A percentile compares a stretch with the other conserved stretches of the same genome.
phyloP scores from a whole-genome alignment of 2,888 invertebrate genomes.

The Acrobasis suavella region DNA sequence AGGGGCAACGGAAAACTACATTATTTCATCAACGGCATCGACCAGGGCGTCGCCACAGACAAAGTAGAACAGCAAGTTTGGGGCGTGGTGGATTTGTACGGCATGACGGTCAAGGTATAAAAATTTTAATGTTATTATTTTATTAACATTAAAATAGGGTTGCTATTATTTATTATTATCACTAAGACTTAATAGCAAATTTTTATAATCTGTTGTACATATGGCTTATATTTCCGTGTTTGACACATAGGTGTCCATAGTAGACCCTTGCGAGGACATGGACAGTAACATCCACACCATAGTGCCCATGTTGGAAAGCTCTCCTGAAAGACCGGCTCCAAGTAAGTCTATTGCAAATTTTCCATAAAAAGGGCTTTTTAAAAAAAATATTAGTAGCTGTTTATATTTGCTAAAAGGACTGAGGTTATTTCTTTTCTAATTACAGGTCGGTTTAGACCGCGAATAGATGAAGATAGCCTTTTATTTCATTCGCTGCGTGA shows the following conservation, averaged over 20 bases:
- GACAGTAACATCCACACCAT: constrained; percentile 80
- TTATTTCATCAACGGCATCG: constrained; percentile 95
- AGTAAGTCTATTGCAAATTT: constrained; percentile 50
- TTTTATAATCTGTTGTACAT: no score
- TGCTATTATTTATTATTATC: no score
- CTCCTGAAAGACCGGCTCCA: constrained; percentile 43
- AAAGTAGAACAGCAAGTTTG: constrained; percentile 91
- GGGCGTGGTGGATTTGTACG: constrained; percentile 97
- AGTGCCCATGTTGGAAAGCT: constrained; percentile 40
- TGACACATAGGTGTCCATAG: constrained; percentile 86
- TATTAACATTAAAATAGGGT: not conserved
- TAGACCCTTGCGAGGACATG: constrained; percentile 91
- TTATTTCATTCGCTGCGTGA: constrained; percentile 96
- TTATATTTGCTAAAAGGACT: no score
- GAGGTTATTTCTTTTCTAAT: constrained; percentile 46
- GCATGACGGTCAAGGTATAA: constrained; percentile 89
- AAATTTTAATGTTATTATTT: not conserved
- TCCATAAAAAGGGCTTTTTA: not conserved
- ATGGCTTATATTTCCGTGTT: no score
- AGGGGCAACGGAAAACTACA: constrained; percentile 92
- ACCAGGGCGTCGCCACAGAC: constrained; percentile 95
- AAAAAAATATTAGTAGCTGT: no score
- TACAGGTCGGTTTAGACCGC: constrained; percentile 55
- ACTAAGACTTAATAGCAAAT: no score
- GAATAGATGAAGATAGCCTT: constrained; percentile 85